Base-by-base conservation (phyloP, 1,140 invertebrate species). In the Manduca sexta region DNA sequence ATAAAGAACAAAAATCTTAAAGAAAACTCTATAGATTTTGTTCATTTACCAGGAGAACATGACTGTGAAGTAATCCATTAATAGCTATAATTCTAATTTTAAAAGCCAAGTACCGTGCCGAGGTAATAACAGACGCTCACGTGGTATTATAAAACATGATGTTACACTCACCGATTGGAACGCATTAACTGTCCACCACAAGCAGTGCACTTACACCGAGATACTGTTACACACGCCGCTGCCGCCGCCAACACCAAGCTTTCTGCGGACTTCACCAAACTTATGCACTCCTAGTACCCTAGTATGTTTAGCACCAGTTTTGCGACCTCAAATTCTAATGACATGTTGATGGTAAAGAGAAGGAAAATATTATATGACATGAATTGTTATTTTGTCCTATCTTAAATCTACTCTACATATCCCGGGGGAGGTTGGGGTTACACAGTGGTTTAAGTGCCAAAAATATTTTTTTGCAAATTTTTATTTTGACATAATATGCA, bases 131-230 rank as follows among this genome's bases (percentile, higher is more conserved):
- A 30, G 41, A 43, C 41, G 41, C 2, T 12, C 41, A 43, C 39
- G 21, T n/a, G 18, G 35, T 49, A 53, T 74, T 70, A 74, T 75
- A 76, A 26, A 76, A 69, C 55, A 69, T 63, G 65, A 83, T 80
- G 76, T 45, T 31, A 73, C 76, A 82, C 79, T 84, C 79, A 84
- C 79, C 79, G 68, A 68, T 69, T 71, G 66, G 70, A 69, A 75
- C 76, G 75, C 65, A 79, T 74, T 79, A 78, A 77, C 77, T 78
- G 68, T 78, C 67, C 77, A 84, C 77, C 77, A 81, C 21, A 83
- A 84, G 80, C 80, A 81, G 80, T 84, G 80, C 76, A 76, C 71
- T 80, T 79, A 81, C 75, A 77, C 77, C 75, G 70, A 76, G 67
- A 73, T 53, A 74, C 44, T 43, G 57, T 80, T 80, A 83, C 74